A percentile compares a stretch with the other conserved stretches of the same genome.
Conservation (phyloP, 2,888 invertebrate genomes). For the Globia sparganii region DNA sequence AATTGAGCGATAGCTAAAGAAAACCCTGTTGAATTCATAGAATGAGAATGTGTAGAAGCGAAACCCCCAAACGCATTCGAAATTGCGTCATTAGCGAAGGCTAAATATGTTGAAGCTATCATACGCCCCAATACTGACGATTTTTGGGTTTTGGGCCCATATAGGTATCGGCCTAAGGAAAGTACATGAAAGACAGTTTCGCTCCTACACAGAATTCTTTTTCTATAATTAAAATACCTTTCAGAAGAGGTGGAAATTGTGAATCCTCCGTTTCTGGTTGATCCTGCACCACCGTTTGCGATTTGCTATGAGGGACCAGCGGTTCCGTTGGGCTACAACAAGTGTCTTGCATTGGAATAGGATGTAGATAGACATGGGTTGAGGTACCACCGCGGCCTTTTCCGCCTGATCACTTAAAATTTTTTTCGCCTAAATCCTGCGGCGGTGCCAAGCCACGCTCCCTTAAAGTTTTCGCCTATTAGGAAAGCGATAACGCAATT, state of each 20-base stretch:
- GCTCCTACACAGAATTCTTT: conserved; percentile 7
- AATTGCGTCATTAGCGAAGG: neutral
- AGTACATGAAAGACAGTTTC: neutral
- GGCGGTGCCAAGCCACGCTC: no score
- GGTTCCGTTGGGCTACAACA: conserved; percentile 86
- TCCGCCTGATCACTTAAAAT: no score
- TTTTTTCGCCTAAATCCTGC: no score
- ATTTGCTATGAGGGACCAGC: conserved; percentile 87
- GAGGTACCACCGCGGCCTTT: no score
- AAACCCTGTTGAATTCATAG: neutral
- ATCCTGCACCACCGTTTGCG: conserved; percentile 85
- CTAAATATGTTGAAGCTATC: neutral
- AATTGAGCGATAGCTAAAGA: conserved; percentile 17
- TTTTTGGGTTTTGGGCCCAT: neutral
- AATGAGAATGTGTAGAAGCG: conserved; percentile 23
- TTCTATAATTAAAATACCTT: conserved; percentile 76
- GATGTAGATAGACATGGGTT: neutral
- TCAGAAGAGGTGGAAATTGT: conserved; percentile 89
- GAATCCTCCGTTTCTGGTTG: conserved; percentile 84
- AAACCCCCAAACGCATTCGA: neutral
- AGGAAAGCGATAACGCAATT: no score
- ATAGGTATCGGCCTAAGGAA: neutral
- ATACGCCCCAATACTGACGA: neutral
- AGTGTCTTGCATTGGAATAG: conserved; percentile 40
- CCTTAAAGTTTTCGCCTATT: no score